Evolutionary conservation across 2,113 vertebrate genomes (phyloP).

Genomic region (Rhodinocichla rosea): DNA sequence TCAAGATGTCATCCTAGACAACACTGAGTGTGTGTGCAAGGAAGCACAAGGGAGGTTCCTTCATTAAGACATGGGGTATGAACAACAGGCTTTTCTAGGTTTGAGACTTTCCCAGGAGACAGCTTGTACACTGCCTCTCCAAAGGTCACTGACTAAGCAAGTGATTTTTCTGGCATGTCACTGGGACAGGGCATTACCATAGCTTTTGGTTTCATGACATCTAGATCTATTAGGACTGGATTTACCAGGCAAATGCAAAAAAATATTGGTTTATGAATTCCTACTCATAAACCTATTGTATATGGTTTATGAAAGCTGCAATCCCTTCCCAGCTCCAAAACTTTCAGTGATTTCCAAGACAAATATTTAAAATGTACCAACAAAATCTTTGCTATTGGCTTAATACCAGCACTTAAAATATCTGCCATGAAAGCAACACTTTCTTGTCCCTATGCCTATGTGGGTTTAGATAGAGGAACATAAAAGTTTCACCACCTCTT

Average conservation of each 20-base stretch:
- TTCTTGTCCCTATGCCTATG: neutral
- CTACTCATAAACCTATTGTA: neutral
- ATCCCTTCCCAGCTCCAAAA: neutral
- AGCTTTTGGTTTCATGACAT: neutral
- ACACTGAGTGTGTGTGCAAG: neutral
- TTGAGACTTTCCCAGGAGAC: neutral
- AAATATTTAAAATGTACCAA: neutral
- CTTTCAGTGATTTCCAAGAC: neutral
- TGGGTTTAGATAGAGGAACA: neutral
- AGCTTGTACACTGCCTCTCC: neutral
- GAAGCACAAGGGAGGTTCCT: neutral
- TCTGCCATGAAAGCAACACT: neutral
- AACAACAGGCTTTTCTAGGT: neutral
- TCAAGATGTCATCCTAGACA: neutral
- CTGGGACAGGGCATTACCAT: neutral
- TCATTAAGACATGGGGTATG: neutral
- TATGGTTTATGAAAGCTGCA: neutral
- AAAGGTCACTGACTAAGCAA: neutral
- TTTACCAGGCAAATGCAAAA: neutral
- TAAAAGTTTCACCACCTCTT: neutral
- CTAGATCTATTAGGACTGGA: neutral
- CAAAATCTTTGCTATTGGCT: neutral
- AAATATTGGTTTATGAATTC: neutral
- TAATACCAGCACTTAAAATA: neutral
- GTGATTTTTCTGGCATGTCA: neutral